These are phyloP conservation scores for Oreohelix idahoensis DNA, from an alignment of 1,140 invertebrate species.

Conservation along the genomic window DNA sequence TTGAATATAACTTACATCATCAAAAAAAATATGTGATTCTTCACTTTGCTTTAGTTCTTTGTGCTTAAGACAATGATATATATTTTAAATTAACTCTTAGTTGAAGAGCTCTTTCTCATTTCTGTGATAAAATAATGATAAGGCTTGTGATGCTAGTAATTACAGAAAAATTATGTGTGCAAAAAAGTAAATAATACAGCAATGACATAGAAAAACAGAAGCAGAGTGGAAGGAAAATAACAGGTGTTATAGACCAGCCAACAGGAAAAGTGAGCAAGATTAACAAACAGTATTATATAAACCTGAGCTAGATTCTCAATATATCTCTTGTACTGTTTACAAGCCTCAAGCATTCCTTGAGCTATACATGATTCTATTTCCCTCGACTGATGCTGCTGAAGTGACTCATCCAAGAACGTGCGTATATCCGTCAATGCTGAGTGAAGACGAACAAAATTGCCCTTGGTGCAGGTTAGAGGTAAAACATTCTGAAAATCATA, in stretches of 20 bases:
- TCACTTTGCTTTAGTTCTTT: too few species aligned
- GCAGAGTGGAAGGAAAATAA: neutral
- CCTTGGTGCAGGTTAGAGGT: slow-evolving; percentile 6
- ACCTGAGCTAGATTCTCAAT: slow-evolving; percentile 5
- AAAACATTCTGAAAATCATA: slow-evolving; percentile 5
- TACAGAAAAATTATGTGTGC: too few species aligned
- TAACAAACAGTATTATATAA: too few species aligned
- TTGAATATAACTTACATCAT: too few species aligned
- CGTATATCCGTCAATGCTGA: neutral
- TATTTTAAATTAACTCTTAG: too few species aligned
- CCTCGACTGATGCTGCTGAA: neutral
- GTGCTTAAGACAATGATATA: too few species aligned
- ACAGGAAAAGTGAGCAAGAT: neutral
- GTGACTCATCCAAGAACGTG: neutral
- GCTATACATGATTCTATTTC: slow-evolving; percentile 6
- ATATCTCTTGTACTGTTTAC: slow-evolving; percentile 12
- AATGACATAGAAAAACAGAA: too few species aligned
- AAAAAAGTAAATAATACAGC: too few species aligned
- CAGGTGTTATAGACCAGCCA: neutral
- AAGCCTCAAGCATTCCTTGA: slow-evolving; percentile 1
- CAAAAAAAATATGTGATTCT: too few species aligned
- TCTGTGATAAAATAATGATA: too few species aligned
- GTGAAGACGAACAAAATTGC: slow-evolving; percentile 14
- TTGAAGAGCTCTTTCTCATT: too few species aligned
- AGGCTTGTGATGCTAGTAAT: too few species aligned